phyloP scores from a whole-genome alignment of 2,888 invertebrate species.

The Amiota communis region DNA sequence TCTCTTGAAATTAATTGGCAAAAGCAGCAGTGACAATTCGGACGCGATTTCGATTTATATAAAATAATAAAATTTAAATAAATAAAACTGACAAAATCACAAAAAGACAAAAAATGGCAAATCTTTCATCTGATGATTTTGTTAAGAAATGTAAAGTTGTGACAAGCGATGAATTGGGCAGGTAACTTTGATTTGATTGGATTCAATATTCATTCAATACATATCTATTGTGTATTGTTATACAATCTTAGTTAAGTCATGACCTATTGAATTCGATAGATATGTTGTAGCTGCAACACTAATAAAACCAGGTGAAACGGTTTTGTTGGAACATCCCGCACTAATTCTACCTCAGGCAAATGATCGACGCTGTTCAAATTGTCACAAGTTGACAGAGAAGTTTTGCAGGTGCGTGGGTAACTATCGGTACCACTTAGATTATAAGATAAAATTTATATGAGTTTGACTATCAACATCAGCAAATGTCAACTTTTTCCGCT shows the following conservation, averaged over 20 bases:
- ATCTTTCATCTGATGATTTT: conserved; percentile 59
- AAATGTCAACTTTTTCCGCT: conserved; percentile 76
- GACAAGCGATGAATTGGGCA: conserved; percentile 61
- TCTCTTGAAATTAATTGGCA: no score
- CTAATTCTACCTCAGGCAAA: conserved; percentile 74
- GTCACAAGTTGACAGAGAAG: conserved; percentile 67
- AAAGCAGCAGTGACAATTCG: no score
- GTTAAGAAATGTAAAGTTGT: conserved; percentile 63
- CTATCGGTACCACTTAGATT: not conserved
- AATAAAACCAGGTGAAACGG: conserved; percentile 75
- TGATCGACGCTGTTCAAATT: conserved; percentile 74
- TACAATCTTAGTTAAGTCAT: not conserved
- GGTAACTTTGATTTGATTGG: conserved; percentile 51
- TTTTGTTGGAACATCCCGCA: conserved; percentile 76
- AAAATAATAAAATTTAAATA: no score
- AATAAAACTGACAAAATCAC: no score
- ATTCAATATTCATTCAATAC: not conserved
- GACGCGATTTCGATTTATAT: no score
- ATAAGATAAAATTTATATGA: conserved; percentile 28
- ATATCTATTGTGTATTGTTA: conserved; percentile 15
- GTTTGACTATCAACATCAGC: conserved; percentile 59
- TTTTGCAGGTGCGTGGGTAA: conserved; percentile 64
- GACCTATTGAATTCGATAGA: conserved; percentile 28
- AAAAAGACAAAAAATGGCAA: no score
- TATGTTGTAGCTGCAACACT: conserved; percentile 74